Evolutionary conservation across 1,140 invertebrate species (phyloP), one percentile per base, ranked within the genome.

Genomic region (Daktulosphaira vitifoliae): DNA sequence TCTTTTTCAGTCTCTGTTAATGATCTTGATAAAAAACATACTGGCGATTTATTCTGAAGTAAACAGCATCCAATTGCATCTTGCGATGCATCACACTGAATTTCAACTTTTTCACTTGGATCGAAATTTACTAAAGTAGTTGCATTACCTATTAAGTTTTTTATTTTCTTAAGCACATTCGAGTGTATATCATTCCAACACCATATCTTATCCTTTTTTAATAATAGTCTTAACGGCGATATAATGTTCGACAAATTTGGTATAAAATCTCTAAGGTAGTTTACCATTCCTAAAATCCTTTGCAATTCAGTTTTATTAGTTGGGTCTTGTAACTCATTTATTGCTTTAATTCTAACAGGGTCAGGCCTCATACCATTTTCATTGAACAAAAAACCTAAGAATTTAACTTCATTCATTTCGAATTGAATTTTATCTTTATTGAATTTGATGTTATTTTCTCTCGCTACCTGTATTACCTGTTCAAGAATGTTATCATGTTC

Each of bases 341-440:
- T 75, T 22, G 73, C 75, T 3, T 67, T 65, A 3, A 77, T 65
- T 66, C 76, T 75, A 6, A 72, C 68, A 6, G 69, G 69, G 64
- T 77, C 73, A 6, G 73, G 68, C 65, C 69, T 71, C 2, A 78
- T 68, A 13, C 74, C 76, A n/a, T 73, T 44, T 62, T 56, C 53
- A 49, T 69, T 68, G 44, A 75, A 69, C 38, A 71, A 56, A 51
- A 71, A 66, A 9, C 75, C 77, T 39, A 78, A 64, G 68, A 73
- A 77, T 25, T 70, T 72, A 7, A 77, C 68, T 52, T 71, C 64
- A 23, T 68, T 65, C 54, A 69, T 52, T 62, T 67, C 67, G 68
- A 74, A 73, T 52, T 72, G 68, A 68, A 76, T 72, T 70, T 78
- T 79, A 11, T 71, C 70, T 33, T 65, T 68, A 70, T 78, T 76